A percentile compares a stretch with the other conserved stretches of the same genome.
Evolutionary conservation across 2,797 vertebrate species (phyloP).

Genomic region (Cyclura pinguis): DNA sequence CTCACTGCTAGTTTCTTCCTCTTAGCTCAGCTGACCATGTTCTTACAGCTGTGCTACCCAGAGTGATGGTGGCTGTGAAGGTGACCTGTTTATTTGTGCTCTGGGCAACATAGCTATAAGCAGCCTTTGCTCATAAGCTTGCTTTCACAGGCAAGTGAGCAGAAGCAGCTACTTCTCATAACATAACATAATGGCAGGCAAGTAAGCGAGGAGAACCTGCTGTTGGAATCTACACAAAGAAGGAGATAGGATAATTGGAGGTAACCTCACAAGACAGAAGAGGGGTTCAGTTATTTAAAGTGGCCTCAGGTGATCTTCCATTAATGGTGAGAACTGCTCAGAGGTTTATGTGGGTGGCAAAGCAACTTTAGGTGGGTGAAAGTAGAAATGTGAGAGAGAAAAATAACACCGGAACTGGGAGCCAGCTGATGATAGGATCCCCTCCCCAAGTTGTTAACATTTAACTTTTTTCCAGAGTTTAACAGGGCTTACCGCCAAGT

Average conservation of each 20-base stretch:
- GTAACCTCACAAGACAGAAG: not conserved
- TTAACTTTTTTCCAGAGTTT: not conserved
- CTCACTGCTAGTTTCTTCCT: not conserved
- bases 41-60: not conserved
- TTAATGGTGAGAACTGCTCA: not conserved
- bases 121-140: not conserved
- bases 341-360: not conserved
- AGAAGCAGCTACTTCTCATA: too few relatives aligned
- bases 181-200: not conserved
- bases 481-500: not conserved
- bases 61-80: not conserved
- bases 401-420: not conserved
- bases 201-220: not conserved
- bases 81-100: not conserved
- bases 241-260: not conserved
- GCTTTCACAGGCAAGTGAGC: not conserved
- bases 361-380: not conserved
- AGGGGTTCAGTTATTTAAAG: not conserved
- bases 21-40: not conserved
- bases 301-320: not conserved
- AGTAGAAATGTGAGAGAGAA: not conserved
- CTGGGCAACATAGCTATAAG: not conserved
- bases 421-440: not conserved
- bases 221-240: not conserved
- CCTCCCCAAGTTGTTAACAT: not conserved